Conservation (phyloP, 2,113 vertebrate species). For the Rhodinocichla rosea region DNA sequence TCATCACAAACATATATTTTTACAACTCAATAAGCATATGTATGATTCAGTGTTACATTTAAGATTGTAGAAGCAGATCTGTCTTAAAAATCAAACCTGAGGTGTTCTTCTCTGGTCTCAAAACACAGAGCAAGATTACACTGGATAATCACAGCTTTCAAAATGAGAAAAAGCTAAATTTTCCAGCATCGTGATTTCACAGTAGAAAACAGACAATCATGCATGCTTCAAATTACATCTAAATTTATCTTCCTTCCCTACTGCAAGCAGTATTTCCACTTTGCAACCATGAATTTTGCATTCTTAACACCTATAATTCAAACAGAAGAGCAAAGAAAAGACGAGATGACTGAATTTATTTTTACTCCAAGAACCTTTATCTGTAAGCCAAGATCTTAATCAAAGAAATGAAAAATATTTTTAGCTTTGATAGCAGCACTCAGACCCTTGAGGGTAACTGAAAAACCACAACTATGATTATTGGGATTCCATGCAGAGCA, state of each 20-base stretch:
- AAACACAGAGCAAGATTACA: slow-evolving; percentile 43
- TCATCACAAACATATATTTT: slow-evolving; percentile 33
- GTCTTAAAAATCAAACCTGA: slow-evolving; percentile 40
- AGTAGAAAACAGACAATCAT: slow-evolving; percentile 55
- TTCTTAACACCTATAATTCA: slow-evolving; percentile 62
- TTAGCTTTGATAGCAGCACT: slow-evolving; percentile 1
- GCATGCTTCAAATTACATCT: slow-evolving; percentile 50
- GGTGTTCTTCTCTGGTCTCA: slow-evolving; percentile 24
- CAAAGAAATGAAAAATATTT: slow-evolving; percentile 39
- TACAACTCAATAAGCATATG: slow-evolving; percentile 24
- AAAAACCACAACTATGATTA: not conserved
- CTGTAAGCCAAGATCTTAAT: slow-evolving; percentile 34
- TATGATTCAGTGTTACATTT: slow-evolving; percentile 48
- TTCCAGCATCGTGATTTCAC: slow-evolving; percentile 53
- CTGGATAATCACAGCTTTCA: slow-evolving; percentile 55
- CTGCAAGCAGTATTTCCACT: slow-evolving; percentile 56
- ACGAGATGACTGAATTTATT: slow-evolving; percentile 44
- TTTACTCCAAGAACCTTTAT: slow-evolving; percentile 18
- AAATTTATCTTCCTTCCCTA: slow-evolving; percentile 55
- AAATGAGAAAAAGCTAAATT: slow-evolving; percentile 57
- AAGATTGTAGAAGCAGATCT: slow-evolving; percentile 28
- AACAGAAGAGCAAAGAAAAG: slow-evolving; percentile 37
- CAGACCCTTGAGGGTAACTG: not conserved
- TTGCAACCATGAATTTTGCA: slow-evolving; percentile 48
- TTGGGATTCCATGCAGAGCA: not conserved